phyloP scores from a whole-genome alignment of 2,888 invertebrate genomes.

The Papilio protenor region DNA sequence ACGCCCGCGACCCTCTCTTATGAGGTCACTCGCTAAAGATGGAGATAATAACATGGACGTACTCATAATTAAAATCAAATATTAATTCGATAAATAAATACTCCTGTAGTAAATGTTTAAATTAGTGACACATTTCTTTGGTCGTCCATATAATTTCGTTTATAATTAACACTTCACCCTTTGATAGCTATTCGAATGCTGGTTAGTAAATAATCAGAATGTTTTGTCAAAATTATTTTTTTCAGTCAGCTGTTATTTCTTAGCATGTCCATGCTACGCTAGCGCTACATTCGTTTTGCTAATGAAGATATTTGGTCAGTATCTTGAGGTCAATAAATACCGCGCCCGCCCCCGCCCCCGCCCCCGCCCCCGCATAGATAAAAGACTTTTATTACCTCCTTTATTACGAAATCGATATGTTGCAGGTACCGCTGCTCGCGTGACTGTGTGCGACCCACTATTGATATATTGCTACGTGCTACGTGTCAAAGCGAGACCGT shows the following conservation, averaged over 20 bases:
- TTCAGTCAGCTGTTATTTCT: neutral
- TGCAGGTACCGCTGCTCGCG: conserved; percentile 54
- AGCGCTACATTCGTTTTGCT: conserved; percentile 60
- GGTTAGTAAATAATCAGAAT: neutral
- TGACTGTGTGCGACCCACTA: conserved; percentile 42
- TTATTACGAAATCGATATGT: conserved; percentile 67
- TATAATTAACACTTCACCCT: no score
- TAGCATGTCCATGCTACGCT: conserved; percentile 14
- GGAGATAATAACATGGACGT: conserved; percentile 16
- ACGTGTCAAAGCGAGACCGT: neutral
- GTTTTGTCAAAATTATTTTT: no score
- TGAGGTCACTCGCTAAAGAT: conserved; percentile 52
- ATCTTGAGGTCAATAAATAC: conserved; percentile 73
- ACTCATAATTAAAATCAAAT: neutral
- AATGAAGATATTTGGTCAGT: conserved; percentile 75
- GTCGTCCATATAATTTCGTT: no score
- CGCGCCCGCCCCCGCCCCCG: conserved; percentile 50
- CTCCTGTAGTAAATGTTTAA: neutral
- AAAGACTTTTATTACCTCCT: conserved; percentile 53
- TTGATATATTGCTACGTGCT: neutral
- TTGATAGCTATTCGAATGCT: no score
- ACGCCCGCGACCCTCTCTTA: conserved; percentile 49
- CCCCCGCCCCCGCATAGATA: conserved; percentile 55
- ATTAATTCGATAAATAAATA: neutral
- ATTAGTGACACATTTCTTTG: neutral